A percentile compares a stretch with the other conserved stretches of the same genome.
phyloP scores from a whole-genome alignment of 2,113 vertebrate species.

The Microcebus lehilahytsara region DNA sequence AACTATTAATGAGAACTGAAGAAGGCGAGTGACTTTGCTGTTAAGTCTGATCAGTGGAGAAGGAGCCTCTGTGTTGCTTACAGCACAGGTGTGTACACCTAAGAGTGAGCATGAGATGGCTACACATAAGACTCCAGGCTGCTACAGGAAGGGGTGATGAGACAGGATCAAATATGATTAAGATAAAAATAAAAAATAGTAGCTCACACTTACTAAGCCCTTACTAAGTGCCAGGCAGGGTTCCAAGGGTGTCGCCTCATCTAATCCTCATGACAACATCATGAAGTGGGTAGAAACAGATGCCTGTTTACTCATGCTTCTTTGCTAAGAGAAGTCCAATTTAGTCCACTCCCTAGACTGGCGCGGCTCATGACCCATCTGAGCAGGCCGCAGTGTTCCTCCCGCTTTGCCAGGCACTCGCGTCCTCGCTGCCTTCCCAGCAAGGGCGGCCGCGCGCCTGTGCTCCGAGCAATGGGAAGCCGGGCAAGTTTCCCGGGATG shows the following conservation, averaged over 20 bases:
- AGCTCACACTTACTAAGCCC: slow-evolving; percentile 27
- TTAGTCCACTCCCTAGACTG: not conserved
- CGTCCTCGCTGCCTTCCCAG: too few species aligned
- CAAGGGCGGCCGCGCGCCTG: not conserved
- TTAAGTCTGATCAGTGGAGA: not conserved
- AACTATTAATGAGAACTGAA: not conserved
- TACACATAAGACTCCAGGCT: not conserved
- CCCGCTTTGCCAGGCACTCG: not conserved
- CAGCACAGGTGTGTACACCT: not conserved
- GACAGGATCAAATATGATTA: not conserved
- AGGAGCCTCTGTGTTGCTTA: too few species aligned
- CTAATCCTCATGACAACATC: slow-evolving; percentile 10
- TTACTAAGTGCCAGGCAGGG: slow-evolving; percentile 14
- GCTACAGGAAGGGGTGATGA: slow-evolving; percentile 4
- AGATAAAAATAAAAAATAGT: slow-evolving; percentile 47
- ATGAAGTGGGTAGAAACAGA: slow-evolving; percentile 4
- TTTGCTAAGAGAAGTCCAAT: not conserved
- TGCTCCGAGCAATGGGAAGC: not conserved
- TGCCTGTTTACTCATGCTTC: not conserved
- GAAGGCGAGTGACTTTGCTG: not conserved
- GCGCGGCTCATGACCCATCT: not conserved
- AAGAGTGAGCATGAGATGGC: not conserved
- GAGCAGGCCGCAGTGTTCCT: not conserved
- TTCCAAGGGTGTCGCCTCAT: slow-evolving; percentile 18
- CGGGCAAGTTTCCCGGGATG: not conserved